Evolutionary conservation across 1,140 invertebrate species (phyloP).

Genomic region (Campodea augens): DNA sequence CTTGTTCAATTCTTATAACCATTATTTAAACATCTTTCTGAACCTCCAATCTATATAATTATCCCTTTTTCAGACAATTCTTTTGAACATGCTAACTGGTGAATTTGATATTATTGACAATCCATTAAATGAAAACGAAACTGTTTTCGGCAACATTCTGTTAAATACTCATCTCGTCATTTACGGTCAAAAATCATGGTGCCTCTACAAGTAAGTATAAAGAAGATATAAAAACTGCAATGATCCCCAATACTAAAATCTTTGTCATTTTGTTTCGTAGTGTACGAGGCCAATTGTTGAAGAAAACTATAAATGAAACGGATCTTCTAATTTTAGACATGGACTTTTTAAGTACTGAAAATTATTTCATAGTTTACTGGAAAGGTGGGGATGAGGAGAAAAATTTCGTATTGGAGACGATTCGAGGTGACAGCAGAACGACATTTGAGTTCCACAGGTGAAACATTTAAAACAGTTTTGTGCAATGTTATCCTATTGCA

Average conservation of each 20-base stretch:
- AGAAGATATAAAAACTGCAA: not conserved
- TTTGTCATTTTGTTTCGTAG: not conserved
- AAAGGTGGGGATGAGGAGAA: constrained; percentile 54
- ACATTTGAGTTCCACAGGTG: constrained; percentile 53
- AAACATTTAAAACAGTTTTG: constrained; percentile 11
- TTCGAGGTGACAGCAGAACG: constrained; percentile 32
- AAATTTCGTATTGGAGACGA: constrained; percentile 25
- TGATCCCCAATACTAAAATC: not conserved
- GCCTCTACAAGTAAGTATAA: not conserved
- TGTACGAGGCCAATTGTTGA: not conserved
- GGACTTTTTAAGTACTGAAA: constrained; percentile 47
- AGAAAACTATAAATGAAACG: not conserved
- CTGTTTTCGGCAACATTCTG: constrained; percentile 45
- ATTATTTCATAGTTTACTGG: constrained; percentile 57
- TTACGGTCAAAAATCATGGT: constrained; percentile 30
- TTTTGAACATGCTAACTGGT: constrained; percentile 75
- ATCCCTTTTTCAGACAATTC: constrained; percentile 41
- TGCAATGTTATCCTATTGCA: too few relatives aligned
- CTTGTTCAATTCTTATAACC: not conserved
- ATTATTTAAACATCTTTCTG: not conserved
- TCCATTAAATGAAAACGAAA: constrained; percentile 47
- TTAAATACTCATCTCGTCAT: constrained; percentile 44
- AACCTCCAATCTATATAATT: not conserved
- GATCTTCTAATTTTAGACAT: constrained; percentile 29
- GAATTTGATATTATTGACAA: constrained; percentile 70